Base-by-base conservation (phyloP, 2,797 vertebrate species). In the Delichon dasypus region DNA sequence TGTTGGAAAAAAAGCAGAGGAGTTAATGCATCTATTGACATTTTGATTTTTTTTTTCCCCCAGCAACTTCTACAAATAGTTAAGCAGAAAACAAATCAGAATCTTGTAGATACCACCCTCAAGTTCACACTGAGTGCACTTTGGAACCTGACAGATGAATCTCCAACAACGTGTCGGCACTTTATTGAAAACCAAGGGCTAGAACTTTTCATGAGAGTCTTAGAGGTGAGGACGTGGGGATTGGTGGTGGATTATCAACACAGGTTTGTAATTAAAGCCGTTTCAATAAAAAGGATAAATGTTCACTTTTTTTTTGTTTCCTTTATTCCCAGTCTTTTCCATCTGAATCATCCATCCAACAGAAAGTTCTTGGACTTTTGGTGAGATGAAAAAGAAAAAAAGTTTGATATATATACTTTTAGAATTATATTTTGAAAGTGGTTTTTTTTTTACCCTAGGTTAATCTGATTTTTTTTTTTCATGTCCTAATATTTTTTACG, bases 1-100 rank as follows among this genome's bases (percentile, higher is more conserved):
- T 74, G 13, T 44, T 61, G 73, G n/a, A n/a, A 70, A 74, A 54
- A 42, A 18, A 84, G 67, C 67, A 64, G 42, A 90, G 47, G 18
- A 66, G 19, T 45, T 29, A 51, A 40, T 60, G 29, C 0, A 1
- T 25, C 16, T 55, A 47, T 61, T 60, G 11, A 34, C 76, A 64
- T 79, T 84, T 94, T 91, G 13, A 44, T 44, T 5, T 34, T 50
- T 82, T 85, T 21, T 27, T 1, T 1, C 7, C 36, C 8, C 36
- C 94, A 99, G 99, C 99, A 99, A 99, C 98, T 99, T 95, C 98
- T 99, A 89, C 99, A 99, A 97, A 99, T 99, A 54, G 99, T 99
- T 93, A 98, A 98, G 87, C 99, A 99, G 98, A 99, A 99, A 98
- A 99, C 99, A 4, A 98, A 98, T 92, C 99, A 99, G 97, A 99